Evolutionary conservation across 2,797 vertebrate species (phyloP).

Genomic region (Sarcoramphus papa): DNA sequence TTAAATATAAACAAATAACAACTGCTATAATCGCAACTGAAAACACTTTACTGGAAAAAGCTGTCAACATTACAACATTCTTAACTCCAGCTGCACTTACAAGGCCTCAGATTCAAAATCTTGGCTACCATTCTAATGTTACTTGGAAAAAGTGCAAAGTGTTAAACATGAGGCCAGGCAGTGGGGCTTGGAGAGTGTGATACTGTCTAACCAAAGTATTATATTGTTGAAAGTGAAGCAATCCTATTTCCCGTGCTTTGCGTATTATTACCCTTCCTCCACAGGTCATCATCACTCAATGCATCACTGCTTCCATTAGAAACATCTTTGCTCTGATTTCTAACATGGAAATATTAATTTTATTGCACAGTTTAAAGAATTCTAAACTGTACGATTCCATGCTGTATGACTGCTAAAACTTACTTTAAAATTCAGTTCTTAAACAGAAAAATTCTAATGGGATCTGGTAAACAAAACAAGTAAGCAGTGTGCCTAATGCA

Average conservation of each 20-base stretch:
- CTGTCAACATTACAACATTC: not conserved
- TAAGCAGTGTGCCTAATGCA: not conserved
- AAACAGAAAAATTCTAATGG: not conserved
- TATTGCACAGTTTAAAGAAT: not conserved
- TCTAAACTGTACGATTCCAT: not conserved
- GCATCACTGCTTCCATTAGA: not conserved
- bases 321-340: not conserved
- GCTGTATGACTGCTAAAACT: not conserved
- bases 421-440: not conserved
- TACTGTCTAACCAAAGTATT: not conserved
- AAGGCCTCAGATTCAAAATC: not conserved
- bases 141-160: slow-evolving; percentile 4
- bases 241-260: slow-evolving; percentile 29
- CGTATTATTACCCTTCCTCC: not conserved
- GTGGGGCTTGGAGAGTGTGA: not conserved
- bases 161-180: slow-evolving; percentile 21
- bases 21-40: not conserved
- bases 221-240: not conserved
- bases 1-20: not conserved
- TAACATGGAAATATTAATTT: not conserved
- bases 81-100: not conserved
- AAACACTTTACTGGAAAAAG: not conserved
- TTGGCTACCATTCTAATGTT: not conserved
- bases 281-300: not conserved
- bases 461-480: slow-evolving; percentile 38